These are phyloP conservation scores for Phanerotoma sp. DNA, from an alignment of 2,888 invertebrate species.

Conservation along the genomic window DNA sequence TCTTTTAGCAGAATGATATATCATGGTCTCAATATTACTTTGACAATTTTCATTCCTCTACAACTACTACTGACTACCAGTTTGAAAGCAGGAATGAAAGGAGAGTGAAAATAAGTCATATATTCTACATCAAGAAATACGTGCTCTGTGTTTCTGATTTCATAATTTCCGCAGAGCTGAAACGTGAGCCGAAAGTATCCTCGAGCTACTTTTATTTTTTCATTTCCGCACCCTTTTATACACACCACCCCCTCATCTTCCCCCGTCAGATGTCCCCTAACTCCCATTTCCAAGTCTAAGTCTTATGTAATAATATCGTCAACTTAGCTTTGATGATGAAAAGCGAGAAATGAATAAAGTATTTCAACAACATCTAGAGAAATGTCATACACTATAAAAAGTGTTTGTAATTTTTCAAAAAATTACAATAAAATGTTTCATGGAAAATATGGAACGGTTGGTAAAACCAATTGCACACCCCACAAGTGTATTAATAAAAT, in stretches of 20 bases:
- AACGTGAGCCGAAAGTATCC: slow-evolving; percentile 19
- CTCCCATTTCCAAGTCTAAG: no score
- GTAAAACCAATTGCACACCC: no score
- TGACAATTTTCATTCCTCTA: background rate
- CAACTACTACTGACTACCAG: background rate
- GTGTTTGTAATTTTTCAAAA: no score
- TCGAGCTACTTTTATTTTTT: slow-evolving; percentile 9
- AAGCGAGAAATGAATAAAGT: no score
- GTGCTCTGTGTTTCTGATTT: slow-evolving; percentile 57
- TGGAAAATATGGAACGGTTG: no score
- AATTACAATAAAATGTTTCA: no score
- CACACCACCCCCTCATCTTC: background rate
- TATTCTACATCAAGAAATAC: slow-evolving; percentile 43
- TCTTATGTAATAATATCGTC: no score
- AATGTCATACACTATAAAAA: no score
- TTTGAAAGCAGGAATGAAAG: slow-evolving; percentile 1
- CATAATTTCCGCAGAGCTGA: slow-evolving; percentile 55
- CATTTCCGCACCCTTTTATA: slow-evolving; percentile 1
- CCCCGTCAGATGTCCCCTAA: no score
- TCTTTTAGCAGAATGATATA: background rate
- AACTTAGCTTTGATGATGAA: no score
- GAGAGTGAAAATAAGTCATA: slow-evolving; percentile 21
- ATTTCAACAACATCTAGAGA: no score
- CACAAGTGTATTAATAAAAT: no score
- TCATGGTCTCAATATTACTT: background rate